These are phyloP conservation scores for Nemurella pictetii DNA, from an alignment of 2,888 invertebrate species.

Conservation along the genomic window DNA sequence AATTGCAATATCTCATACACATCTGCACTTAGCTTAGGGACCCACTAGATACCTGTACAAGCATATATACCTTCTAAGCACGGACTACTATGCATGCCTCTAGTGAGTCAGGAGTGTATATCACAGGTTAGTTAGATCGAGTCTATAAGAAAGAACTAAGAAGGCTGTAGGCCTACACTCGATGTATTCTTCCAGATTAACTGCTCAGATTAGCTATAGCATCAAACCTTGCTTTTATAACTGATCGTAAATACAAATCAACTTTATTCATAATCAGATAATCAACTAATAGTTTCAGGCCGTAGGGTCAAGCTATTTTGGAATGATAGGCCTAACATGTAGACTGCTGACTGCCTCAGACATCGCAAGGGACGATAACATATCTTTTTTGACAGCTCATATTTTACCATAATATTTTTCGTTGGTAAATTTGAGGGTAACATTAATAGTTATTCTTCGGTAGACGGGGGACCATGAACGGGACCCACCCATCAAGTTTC, in stretches of 20 bases:
- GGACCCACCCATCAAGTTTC: background rate
- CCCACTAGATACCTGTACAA: background rate
- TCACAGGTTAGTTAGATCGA: background rate
- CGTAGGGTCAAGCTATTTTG: background rate
- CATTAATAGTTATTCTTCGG: background rate
- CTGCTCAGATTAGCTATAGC: background rate
- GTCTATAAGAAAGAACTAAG: background rate
- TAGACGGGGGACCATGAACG: background rate
- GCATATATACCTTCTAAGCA: too few species aligned
- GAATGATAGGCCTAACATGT: background rate
- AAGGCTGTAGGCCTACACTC: background rate
- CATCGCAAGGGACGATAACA: conserved; percentile 2
- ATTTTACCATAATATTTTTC: conserved; percentile 24
- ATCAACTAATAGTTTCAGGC: conserved; percentile 7
- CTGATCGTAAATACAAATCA: conserved; percentile 21
- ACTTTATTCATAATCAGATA: conserved; percentile 25
- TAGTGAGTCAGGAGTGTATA: background rate
- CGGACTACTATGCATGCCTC: background rate
- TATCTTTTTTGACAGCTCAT: conserved; percentile 31
- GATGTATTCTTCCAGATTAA: background rate
- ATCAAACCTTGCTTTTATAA: background rate
- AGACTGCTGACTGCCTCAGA: background rate
- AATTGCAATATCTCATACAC: background rate
- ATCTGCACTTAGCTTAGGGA: background rate
- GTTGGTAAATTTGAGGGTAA: conserved; percentile 14